phyloP scores from a whole-genome alignment of 1,140 invertebrate genomes.

The Trichoplusia ni region DNA sequence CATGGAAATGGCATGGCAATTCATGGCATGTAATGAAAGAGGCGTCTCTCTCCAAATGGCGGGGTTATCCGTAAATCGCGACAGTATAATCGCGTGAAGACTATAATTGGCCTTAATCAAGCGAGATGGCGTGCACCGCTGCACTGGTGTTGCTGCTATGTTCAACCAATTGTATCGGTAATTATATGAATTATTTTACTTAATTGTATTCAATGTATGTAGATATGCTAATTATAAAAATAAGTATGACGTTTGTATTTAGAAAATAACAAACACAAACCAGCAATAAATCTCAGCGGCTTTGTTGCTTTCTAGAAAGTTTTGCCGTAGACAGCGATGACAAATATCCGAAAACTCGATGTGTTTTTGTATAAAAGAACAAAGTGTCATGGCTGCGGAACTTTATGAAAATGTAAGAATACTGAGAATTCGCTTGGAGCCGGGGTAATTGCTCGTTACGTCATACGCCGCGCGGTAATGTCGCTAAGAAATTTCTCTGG shows the following conservation, averaged over 20 bases:
- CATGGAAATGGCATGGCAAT: slow-evolving; percentile 50
- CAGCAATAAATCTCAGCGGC: slow-evolving; percentile 8
- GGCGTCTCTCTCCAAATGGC: slow-evolving; percentile 59
- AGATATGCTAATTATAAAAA: no score
- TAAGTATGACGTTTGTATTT: neutral
- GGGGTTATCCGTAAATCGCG: slow-evolving; percentile 61
- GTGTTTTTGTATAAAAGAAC: slow-evolving; percentile 22
- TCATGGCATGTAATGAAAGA: slow-evolving; percentile 59
- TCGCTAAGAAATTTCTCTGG: slow-evolving; percentile 67
- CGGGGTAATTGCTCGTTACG: slow-evolving; percentile 61
- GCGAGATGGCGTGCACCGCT: slow-evolving; percentile 60
- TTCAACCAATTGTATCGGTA: slow-evolving; percentile 56
- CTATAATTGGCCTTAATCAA: slow-evolving; percentile 73
- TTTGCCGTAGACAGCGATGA: slow-evolving; percentile 2
- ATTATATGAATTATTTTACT: slow-evolving; percentile 41
- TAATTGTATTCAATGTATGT: slow-evolving; percentile 5
- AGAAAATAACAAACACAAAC: neutral
- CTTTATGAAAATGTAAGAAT: slow-evolving; percentile 50
- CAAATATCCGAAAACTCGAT: slow-evolving; percentile 19
- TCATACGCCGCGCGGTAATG: slow-evolving; percentile 54
- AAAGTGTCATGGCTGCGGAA: slow-evolving; percentile 36
- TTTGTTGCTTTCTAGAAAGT: slow-evolving; percentile 13
- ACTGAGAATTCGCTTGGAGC: slow-evolving; percentile 42
- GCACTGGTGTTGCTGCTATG: slow-evolving; percentile 50
- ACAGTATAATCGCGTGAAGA: slow-evolving; percentile 69